Percentiles rank a stretch among this genome's conserved stretches.
Conservation (phyloP, 1,140 invertebrate species). For the Drosophila parabipectinata region DNA sequence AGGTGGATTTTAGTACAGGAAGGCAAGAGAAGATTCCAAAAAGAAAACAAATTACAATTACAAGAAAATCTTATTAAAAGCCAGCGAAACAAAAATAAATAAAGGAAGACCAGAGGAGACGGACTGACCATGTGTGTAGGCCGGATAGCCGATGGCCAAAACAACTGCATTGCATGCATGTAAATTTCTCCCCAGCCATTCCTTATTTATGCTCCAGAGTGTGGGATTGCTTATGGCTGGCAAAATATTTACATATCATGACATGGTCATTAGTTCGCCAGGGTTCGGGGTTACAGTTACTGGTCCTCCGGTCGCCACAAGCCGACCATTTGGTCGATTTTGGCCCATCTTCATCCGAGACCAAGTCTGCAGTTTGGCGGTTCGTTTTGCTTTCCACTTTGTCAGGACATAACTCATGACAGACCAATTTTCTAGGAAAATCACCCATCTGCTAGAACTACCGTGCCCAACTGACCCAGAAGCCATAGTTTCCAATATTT, state of each 20-base stretch:
- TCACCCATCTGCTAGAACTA: conserved; percentile 55
- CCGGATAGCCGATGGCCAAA: conserved; percentile 37
- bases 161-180: conserved; percentile 53
- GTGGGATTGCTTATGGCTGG: conserved; percentile 74
- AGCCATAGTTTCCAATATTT: conserved; percentile 69
- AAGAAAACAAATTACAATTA: conserved; percentile 84
- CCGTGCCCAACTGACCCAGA: conserved; percentile 78
- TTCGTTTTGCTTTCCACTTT: conserved; percentile 39
- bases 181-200: conserved; percentile 62
- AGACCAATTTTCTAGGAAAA: conserved; percentile 57
- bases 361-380: neutral
- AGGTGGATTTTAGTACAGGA: conserved; percentile 34
- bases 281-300: conserved; percentile 55
- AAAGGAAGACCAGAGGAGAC: conserved; percentile 29
- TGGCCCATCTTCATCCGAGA: conserved; percentile 26
- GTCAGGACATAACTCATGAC: conserved; percentile 64
- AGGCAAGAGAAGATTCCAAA: conserved; percentile 38
- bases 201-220: conserved; percentile 65
- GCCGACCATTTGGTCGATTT: neutral
- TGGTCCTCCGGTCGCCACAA: neutral
- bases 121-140: conserved; percentile 38
- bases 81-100: conserved; percentile 64
- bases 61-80: conserved; percentile 84
- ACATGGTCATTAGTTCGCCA: conserved; percentile 72
- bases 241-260: conserved; percentile 79